These are phyloP conservation scores for Perdita meconis DNA, from an alignment of 2,888 invertebrate genomes.

Conservation along the genomic window DNA sequence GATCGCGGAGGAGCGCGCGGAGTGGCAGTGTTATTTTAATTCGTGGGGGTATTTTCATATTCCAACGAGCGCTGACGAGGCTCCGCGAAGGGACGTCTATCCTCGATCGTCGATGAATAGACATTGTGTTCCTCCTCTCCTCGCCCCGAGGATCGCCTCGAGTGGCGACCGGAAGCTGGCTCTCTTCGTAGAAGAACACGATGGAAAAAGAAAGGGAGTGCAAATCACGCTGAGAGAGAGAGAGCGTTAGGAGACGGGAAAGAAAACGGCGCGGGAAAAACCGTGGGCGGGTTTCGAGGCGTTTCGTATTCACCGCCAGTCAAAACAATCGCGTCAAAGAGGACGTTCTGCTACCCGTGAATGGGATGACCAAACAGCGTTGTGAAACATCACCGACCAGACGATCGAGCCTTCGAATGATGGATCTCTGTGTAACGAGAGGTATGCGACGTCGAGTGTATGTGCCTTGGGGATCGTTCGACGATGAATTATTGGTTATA, in stretches of 20 bases:
- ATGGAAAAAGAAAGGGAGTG: conserved; percentile 24
- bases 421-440: conserved; percentile 40
- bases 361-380: conserved; percentile 56
- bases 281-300: conserved; percentile 49
- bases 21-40: conserved; percentile 81
- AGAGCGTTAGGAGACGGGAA: background rate
- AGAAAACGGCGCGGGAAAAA: conserved; percentile 47
- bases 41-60: conserved; percentile 80
- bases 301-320: conserved; percentile 63
- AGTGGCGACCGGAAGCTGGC: conserved; percentile 68
- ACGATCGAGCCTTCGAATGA: conserved; percentile 28
- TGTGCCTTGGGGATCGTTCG: conserved; percentile 15
- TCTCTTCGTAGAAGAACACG: conserved; percentile 47
- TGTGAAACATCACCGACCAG: conserved; percentile 48
- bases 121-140: conserved; percentile 56
- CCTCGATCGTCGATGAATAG: conserved; percentile 74
- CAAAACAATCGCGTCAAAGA: conserved; percentile 69
- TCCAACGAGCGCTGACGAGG: conserved; percentile 71
- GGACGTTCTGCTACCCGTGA: conserved; percentile 55
- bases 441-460: conserved; percentile 12
- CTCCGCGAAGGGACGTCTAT: conserved; percentile 62
- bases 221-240: background rate
- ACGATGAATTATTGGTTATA: conserved; percentile 18
- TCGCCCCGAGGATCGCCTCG: conserved; percentile 49
- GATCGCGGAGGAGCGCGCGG: conserved; percentile 57